These are phyloP conservation scores for Mobula birostris DNA, from an alignment of 2,113 vertebrate genomes.

Conservation along the genomic window DNA sequence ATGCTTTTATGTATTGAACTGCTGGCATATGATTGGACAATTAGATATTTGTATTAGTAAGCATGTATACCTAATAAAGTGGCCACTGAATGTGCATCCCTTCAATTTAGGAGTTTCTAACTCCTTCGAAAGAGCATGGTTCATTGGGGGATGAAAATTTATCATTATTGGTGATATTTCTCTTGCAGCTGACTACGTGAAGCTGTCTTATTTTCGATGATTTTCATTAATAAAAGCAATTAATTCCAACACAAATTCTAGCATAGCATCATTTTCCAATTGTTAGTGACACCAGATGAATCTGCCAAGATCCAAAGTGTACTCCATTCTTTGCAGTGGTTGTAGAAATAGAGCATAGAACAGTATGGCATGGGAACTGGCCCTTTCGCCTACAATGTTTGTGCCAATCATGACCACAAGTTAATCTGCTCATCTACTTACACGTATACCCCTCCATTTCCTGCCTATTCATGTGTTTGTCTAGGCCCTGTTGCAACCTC, in stretches of 20 bases:
- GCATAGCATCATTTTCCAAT: not conserved
- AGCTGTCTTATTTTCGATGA: not conserved
- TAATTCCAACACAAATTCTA: not conserved
- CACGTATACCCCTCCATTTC: too few species aligned
- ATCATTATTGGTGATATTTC: not conserved
- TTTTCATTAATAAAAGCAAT: not conserved
- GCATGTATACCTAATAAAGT: too few species aligned
- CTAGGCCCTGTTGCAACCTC: too few species aligned
- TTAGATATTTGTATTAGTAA: too few species aligned
- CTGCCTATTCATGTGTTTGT: too few species aligned
- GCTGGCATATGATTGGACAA: too few species aligned
- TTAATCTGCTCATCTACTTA: too few species aligned
- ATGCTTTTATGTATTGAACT: too few species aligned
- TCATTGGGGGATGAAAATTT: not conserved
- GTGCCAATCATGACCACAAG: too few species aligned
- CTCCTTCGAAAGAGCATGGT: not conserved
- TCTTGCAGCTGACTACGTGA: not conserved
- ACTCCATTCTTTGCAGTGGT: not conserved
- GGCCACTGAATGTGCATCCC: not conserved
- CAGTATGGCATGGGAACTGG: too few species aligned
- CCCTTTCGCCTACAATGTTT: too few species aligned
- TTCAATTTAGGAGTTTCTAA: not conserved
- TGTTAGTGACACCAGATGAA: not conserved
- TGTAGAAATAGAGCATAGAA: too few species aligned
- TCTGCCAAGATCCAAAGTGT: not conserved